Evolutionary conservation across 2,113 vertebrate species (phyloP), one percentile per base, ranked within the genome.

Genomic region (Gobius niger): DNA sequence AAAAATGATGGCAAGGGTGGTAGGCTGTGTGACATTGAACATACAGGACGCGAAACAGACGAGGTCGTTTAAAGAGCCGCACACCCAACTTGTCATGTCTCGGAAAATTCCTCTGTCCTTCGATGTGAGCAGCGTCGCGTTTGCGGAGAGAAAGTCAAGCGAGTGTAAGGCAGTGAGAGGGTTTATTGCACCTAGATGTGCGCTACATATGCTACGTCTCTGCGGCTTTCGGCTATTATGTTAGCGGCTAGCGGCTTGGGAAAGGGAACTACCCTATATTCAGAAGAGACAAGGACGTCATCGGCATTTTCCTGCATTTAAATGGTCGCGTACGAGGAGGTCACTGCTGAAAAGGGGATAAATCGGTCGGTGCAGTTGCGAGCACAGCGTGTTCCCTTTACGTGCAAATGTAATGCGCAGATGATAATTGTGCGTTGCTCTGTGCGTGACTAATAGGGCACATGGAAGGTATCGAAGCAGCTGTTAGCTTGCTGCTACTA

Each of bases 241-340:
- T 77, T 84, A 88, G 82, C 82, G 14, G 57, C 70, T 92, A 91
- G 92, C 85, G 68, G 81, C 82, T 87, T 15, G 79, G 63, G 66
- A 83, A 82, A 78, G 84, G 87, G 86, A 91, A 84, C 86, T 89
- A 89, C 88, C 90, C 87, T 59, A 81, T 75, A 87, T 87, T 82
- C 69, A 77, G 77, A 87, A 72, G 84, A 89, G 87, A 83, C 87
- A 80, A 84, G 88, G 92, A 93, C 94, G 88, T 94, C 94, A 93
- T 94, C 93, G 90, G 77, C 87, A 90, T 93, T 92, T 91, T 84
- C 79, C 78, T 91, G 83, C 93, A 91, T 95, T 95, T 94, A 95
- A 92, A 90, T 93, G 93, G 91, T 92, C 72, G 89, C 92, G 90
- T 91, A 88, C 90, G 94, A 92, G 91, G 90, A 90, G 91, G 90